A percentile compares a stretch with the other conserved stretches of the same genome.
Conservation (phyloP, 2,113 vertebrate genomes). For the Emydocephalus ijimae region DNA sequence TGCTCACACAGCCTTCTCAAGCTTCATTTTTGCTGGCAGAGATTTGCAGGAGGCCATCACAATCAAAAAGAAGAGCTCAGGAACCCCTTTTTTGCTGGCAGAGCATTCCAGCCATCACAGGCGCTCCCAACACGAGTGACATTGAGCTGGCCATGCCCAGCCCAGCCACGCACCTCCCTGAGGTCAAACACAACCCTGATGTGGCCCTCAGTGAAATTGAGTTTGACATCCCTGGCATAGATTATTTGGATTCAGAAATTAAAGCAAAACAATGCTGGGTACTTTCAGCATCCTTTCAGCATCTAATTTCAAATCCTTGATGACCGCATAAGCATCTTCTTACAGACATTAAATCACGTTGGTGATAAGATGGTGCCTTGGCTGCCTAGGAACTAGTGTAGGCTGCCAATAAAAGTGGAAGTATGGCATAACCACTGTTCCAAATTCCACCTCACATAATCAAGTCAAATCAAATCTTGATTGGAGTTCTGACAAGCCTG, state of each 20-base stretch:
- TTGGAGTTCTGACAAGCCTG: too few species aligned
- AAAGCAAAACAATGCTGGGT: not conserved
- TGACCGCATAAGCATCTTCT: not conserved
- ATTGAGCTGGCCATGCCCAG: too few species aligned
- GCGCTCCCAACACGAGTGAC: too few species aligned
- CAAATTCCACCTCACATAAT: not conserved
- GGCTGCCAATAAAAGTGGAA: not conserved
- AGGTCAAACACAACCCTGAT: too few species aligned
- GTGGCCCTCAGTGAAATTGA: too few species aligned
- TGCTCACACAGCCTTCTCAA: too few species aligned
- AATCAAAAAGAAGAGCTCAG: too few species aligned
- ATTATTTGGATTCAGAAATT: not conserved
- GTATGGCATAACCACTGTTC: not conserved
- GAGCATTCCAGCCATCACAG: too few species aligned
- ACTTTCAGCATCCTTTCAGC: not conserved
- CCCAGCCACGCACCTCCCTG: too few species aligned
- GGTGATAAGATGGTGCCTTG: not conserved
- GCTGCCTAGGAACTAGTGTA: not conserved
- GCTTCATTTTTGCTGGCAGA: too few species aligned
- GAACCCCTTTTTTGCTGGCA: too few species aligned
- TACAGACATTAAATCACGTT: not conserved
- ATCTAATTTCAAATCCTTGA: not conserved
- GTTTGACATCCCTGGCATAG: not conserved
- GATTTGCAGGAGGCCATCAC: too few species aligned
- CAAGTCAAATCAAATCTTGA: not conserved